Evolutionary conservation across 2,113 vertebrate genomes (phyloP), one percentile per base, ranked within the genome.

Genomic region (Eidolon helvum): DNA sequence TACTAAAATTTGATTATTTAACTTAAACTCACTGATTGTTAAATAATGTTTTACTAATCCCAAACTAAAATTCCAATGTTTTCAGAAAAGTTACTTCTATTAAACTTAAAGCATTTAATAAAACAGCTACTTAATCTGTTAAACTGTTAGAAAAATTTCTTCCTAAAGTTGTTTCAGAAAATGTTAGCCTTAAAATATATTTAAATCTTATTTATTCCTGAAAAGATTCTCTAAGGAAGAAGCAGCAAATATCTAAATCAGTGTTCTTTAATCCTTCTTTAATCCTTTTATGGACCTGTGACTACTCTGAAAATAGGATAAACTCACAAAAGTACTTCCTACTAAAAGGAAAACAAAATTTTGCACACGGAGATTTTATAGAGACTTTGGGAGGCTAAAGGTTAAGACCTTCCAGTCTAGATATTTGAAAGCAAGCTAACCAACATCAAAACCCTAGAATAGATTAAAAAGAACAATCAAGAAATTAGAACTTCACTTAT

Each of bases 311-410:
- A 30, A 94, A 87, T 24, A 84, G 57, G 35, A 79, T 69, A 72
- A 95, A 93, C 53, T 86, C 72, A 90, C 9, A 94, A 82, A 95
- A 33, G 88, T 61, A 96, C 38, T 94, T 90, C 10, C 86, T 5
- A 95, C 12, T 86, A 96, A 94, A 96, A 90, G 57, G 33, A 95
- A 98, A 97, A 66, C 78, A 92, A 79, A 68, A 94, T 45, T 91
- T 68, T 95, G 45, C 21, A 85, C 19, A 82, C 5, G 83, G 10
- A 63, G 40, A 90, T 66, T 82, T 82, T 87, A 65, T 1, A 93
- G 38, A 83, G 63, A 1, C 43, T 74, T 59, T 71, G 5, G 92
- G 75, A 90, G 33, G 40, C 10, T 45, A 85, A 93, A 82, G 63
- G 45, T 61, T 89, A 86, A 85, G 33, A 71, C 59, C 30, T 15